Percentiles rank a stretch among this genome's conserved stretches.
Conservation (phyloP, 2,113 vertebrate species). For the Raja brachyura region DNA sequence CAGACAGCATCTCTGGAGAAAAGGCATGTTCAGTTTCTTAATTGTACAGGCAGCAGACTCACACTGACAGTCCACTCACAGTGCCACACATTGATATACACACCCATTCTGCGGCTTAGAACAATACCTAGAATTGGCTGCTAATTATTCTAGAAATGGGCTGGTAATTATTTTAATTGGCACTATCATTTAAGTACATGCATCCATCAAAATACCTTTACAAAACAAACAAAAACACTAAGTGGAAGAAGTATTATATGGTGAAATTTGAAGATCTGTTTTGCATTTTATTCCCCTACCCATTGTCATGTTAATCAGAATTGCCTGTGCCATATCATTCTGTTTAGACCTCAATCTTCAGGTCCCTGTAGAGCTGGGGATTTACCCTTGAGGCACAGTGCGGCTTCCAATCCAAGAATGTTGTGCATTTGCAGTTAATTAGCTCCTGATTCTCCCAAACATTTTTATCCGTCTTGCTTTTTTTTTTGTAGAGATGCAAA, state of each 20-base stretch:
- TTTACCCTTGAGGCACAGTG: no score
- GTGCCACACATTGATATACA: background rate
- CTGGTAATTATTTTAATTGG: background rate
- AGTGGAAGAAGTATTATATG: background rate
- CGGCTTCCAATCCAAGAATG: no score
- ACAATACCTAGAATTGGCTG: background rate
- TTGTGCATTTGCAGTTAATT: no score
- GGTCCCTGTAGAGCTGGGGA: no score
- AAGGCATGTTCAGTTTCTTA: no score
- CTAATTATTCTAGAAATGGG: background rate
- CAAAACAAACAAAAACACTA: background rate
- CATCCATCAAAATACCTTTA: background rate
- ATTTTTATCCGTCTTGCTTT: no score
- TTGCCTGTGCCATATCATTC: background rate
- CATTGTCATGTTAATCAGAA: conserved; percentile 22
- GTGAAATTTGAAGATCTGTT: background rate
- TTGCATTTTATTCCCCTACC: no score
- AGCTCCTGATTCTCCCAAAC: no score
- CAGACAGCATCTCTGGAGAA: no score
- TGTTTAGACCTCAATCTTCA: no score
- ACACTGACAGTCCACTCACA: background rate
- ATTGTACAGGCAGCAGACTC: background rate
- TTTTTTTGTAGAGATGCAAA: no score
- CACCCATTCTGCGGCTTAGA: background rate
- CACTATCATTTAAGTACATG: background rate